phyloP scores from a whole-genome alignment of 2,797 vertebrate genomes.

The Meda fulgida region DNA sequence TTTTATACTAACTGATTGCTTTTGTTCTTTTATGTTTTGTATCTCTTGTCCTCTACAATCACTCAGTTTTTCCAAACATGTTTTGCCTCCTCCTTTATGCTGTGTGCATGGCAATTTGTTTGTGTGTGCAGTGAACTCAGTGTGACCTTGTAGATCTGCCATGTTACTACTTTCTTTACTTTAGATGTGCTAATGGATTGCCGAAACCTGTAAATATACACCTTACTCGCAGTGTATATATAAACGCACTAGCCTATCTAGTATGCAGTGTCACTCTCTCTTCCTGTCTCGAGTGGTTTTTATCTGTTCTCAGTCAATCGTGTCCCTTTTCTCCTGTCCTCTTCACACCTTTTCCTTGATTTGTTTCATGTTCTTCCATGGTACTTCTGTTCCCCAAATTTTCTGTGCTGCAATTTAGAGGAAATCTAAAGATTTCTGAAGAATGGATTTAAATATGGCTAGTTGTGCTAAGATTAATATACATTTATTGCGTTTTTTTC shows the following conservation, averaged over 20 bases:
- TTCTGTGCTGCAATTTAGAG: background rate
- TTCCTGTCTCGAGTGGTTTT: slow-evolving; percentile 35
- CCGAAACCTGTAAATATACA: slow-evolving; percentile 61
- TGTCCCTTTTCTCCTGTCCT: background rate
- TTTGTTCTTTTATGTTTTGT: slow-evolving; percentile 42
- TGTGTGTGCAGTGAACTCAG: slow-evolving; percentile 25
- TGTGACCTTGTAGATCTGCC: slow-evolving; percentile 40
- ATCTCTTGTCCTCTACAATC: slow-evolving; percentile 19
- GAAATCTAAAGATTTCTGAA: background rate
- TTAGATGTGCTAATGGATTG: slow-evolving; percentile 38
- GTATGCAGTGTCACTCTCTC: slow-evolving; percentile 69
- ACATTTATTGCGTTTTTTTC: background rate
- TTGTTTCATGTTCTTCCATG: slow-evolving; percentile 9
- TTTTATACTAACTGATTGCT: slow-evolving; percentile 24
- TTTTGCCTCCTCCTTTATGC: background rate
- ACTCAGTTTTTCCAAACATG: slow-evolving; percentile 12
- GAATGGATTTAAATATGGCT: background rate
- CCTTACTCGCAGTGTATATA: slow-evolving; percentile 61
- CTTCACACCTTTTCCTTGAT: slow-evolving; percentile 16
- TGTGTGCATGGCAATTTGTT: background rate
- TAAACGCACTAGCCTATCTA: slow-evolving; percentile 22
- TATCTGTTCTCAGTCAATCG: slow-evolving; percentile 8
- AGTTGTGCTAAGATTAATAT: background rate
- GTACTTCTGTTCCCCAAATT: background rate
- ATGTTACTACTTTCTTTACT: slow-evolving; percentile 39